Percentiles rank a stretch among this genome's conserved stretches.
Evolutionary conservation across 2,113 vertebrate species (phyloP).

Genomic region (Antechinus flavipes): DNA sequence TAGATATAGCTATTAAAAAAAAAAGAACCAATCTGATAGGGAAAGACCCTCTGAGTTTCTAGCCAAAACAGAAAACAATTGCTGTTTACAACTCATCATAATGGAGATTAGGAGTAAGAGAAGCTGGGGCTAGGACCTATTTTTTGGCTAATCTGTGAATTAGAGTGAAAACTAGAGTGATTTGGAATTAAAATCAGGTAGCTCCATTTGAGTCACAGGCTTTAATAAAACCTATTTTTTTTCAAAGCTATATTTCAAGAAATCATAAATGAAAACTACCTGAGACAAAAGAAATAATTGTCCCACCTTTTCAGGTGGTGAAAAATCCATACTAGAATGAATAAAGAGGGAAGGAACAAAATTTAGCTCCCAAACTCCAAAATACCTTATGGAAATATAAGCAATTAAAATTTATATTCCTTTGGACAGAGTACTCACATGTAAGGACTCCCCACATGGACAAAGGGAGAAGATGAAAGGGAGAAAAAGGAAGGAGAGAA

Average conservation of each 20-base stretch:
- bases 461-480: neutral
- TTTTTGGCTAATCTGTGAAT: neutral
- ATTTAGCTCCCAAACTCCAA: neutral
- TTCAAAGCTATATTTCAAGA: neutral
- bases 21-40: neutral
- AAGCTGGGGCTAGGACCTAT: neutral
- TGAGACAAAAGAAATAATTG: neutral
- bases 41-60: neutral
- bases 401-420: neutral
- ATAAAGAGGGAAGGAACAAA: neutral
- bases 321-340: neutral
- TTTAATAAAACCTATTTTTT: neutral
- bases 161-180: too few relatives aligned
- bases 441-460: neutral
- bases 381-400: neutral
- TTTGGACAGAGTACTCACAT: neutral
- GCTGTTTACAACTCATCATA: neutral
- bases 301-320: neutral
- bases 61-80: too few relatives aligned
- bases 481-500: neutral
- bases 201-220: neutral
- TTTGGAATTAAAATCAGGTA: neutral
- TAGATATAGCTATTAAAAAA: neutral
- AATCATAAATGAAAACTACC: neutral
- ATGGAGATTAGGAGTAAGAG: neutral